Percentiles rank a stretch among this genome's conserved stretches.
phyloP scores from a whole-genome alignment of 23 tunicate genomes.

The Diplosoma virens region DNA sequence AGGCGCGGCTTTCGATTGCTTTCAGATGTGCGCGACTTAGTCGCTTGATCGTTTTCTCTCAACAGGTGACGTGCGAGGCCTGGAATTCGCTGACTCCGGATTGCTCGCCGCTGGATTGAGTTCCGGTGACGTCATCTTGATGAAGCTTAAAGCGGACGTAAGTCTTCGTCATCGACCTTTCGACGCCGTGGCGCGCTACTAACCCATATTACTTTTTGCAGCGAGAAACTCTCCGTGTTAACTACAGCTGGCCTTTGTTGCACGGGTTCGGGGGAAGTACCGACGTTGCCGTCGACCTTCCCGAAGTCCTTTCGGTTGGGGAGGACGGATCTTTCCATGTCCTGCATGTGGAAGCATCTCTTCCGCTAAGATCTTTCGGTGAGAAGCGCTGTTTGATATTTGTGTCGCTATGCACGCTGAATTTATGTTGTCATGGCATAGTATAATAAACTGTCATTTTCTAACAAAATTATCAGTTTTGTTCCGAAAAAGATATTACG shows the following conservation, averaged over 20 bases:
- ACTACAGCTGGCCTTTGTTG: background rate
- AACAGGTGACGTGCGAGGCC: slow-evolving; percentile 37
- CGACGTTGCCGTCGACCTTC: slow-evolving; percentile 47
- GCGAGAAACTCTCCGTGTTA: no score
- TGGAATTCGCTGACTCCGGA: slow-evolving; percentile 50
- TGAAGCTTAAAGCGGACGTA: slow-evolving; percentile 13
- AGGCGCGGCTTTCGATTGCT: no score
- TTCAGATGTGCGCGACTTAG: no score
- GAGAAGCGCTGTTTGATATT: slow-evolving; percentile 4
- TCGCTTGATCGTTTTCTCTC: no score
- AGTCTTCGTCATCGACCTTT: no score
- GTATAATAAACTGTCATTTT: no score
- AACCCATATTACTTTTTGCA: no score
- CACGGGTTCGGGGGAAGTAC: slow-evolving; percentile 56
- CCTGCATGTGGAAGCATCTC: slow-evolving; percentile 44
- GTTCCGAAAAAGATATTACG: no score
- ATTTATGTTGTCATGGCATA: no score
- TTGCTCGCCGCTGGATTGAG: slow-evolving; percentile 38
- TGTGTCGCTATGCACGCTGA: no score
- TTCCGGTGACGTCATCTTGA: slow-evolving; percentile 44
- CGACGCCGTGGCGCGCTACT: no score
- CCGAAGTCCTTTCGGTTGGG: slow-evolving; percentile 68
- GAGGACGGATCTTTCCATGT: slow-evolving; percentile 72
- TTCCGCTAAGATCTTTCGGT: slow-evolving; percentile 61
- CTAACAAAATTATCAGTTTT: no score